Evolutionary conservation across 2,888 invertebrate genomes (phyloP).

Genomic region (Osmoderma eremita): DNA sequence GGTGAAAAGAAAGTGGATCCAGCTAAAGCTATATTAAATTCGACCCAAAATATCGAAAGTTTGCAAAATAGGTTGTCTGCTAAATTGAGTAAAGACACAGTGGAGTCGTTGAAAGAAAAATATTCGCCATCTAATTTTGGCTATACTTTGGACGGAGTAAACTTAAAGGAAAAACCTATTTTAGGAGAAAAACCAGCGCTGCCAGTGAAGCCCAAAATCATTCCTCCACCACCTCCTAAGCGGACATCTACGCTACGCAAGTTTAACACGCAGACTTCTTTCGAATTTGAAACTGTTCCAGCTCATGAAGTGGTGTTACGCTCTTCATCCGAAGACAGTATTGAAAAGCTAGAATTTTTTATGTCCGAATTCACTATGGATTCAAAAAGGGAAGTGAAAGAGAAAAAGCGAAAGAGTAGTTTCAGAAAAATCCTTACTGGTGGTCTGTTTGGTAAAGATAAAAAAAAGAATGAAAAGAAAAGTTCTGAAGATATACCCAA

Average conservation of each 20-base stretch:
- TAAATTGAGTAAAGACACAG: conserved; percentile 50
- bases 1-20: neutral
- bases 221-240: conserved; percentile 21
- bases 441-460: conserved; percentile 57
- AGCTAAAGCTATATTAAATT: conserved; percentile 31
- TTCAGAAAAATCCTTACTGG: conserved; percentile 58
- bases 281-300: conserved; percentile 42
- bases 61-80: conserved; percentile 44
- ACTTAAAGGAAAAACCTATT: neutral
- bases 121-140: conserved; percentile 56
- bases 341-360: conserved; percentile 56
- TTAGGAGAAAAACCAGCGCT: conserved; percentile 19
- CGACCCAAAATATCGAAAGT: conserved; percentile 41
- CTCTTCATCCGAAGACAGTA: conserved; percentile 58
- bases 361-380: conserved; percentile 53
- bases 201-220: conserved; percentile 16
- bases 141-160: conserved; percentile 46
- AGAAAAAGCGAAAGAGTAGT: conserved; percentile 59
- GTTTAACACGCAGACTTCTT: conserved; percentile 16
- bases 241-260: conserved; percentile 29
- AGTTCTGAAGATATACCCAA: conserved; percentile 54
- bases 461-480: conserved; percentile 60
- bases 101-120: conserved; percentile 50
- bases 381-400: conserved; percentile 47
- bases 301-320: conserved; percentile 48